Conservation (phyloP, 2,888 invertebrate genomes). For the Drosophila rellima region DNA sequence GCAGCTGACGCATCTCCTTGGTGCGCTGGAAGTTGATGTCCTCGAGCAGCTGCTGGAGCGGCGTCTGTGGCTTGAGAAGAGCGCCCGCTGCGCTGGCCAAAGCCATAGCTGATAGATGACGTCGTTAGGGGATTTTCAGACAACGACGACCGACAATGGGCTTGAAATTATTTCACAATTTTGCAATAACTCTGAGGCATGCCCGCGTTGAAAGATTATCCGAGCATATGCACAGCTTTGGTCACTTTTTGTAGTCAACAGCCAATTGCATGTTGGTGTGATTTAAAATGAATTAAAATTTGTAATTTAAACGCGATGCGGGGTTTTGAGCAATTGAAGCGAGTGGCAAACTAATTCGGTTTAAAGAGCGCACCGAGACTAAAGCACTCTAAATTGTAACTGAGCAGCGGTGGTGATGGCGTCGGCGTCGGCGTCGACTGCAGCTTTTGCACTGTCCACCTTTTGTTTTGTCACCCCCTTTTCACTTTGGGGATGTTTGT, state of each 20-base stretch:
- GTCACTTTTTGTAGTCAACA: conserved; percentile 10
- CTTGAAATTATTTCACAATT: conserved; percentile 63
- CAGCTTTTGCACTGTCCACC: conserved; percentile 43
- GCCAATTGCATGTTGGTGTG: conserved; percentile 10
- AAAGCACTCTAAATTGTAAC: conserved; percentile 22
- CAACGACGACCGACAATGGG: not conserved
- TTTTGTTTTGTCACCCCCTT: conserved; percentile 34
- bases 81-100: conserved; percentile 84
- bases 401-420: conserved; percentile 15
- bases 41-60: conserved; percentile 94
- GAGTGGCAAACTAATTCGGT: conserved; percentile 17
- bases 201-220: not conserved
- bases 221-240: conserved; percentile 1
- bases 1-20: conserved; percentile 94
- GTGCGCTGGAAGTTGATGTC: conserved; percentile 97
- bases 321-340: conserved; percentile 26
- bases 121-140: conserved; percentile 26
- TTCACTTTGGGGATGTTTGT: conserved; percentile 39
- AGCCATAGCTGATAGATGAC: conserved; percentile 73
- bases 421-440: conserved; percentile 33
- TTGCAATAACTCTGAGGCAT: conserved; percentile 21
- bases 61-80: conserved; percentile 87
- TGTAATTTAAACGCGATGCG: conserved; percentile 7
- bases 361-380: conserved; percentile 22
- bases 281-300: conserved; percentile 3